Percentiles rank a stretch among this genome's conserved stretches.
Conservation (phyloP, 2,113 vertebrate genomes). For the Tragulus kanchil region DNA sequence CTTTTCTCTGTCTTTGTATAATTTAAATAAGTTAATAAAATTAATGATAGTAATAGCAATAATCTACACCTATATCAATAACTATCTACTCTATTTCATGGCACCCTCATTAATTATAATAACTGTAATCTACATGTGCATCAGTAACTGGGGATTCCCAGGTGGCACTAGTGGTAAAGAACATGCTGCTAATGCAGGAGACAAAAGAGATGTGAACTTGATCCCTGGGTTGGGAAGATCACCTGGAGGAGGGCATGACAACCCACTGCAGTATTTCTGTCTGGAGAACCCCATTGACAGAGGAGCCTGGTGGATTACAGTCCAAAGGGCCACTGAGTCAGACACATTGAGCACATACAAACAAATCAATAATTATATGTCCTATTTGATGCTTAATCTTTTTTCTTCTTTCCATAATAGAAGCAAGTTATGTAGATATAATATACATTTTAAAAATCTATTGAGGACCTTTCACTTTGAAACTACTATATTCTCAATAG, state of each 20-base stretch:
- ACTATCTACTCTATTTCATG: not conserved
- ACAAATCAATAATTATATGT: not conserved
- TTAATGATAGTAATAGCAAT: not conserved
- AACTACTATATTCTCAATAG: not conserved
- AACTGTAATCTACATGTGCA: not conserved
- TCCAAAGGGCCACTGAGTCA: not conserved
- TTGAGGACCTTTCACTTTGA: not conserved
- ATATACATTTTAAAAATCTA: not conserved
- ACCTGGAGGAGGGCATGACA: not conserved
- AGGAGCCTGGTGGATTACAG: not conserved
- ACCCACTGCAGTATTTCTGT: not conserved
- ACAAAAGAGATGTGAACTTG: not conserved
- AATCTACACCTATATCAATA: not conserved
- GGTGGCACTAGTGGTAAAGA: not conserved
- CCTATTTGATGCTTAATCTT: not conserved
- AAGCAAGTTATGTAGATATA: not conserved
- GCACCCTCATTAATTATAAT: not conserved
- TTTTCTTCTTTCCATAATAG: not conserved
- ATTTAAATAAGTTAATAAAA: not conserved
- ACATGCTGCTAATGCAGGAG: not conserved
- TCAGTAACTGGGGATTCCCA: not conserved
- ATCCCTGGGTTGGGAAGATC: not conserved
- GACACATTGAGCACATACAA: not conserved
- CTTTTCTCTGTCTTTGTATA: not conserved
- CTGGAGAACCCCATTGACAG: not conserved